phyloP scores from a whole-genome alignment of 2,888 invertebrate genomes.

The Pristionchus arcanus region DNA sequence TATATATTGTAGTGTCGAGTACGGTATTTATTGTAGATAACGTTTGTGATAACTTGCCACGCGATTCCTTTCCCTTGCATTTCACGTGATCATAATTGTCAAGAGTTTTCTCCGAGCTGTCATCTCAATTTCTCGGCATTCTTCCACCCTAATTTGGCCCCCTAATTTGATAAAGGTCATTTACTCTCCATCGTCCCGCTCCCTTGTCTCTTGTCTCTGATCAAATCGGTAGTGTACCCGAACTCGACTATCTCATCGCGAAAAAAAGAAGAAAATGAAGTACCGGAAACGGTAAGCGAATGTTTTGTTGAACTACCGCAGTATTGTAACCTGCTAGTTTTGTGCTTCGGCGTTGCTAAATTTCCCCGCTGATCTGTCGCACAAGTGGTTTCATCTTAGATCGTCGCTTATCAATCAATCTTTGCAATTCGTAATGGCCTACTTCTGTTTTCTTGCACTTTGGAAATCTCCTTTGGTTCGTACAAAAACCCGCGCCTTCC shows the following conservation, averaged over 20 bases:
- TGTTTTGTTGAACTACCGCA: background rate
- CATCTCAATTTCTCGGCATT: background rate
- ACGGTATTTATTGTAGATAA: no score
- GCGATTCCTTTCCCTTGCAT: background rate
- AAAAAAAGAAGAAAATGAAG: background rate
- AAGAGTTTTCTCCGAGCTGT: background rate
- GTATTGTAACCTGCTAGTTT: conserved; percentile 26
- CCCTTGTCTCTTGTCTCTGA: background rate
- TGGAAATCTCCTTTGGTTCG: no score
- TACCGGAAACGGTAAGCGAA: conserved; percentile 4
- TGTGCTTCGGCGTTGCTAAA: background rate
- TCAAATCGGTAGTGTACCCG: conserved; percentile 13
- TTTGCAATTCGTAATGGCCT: no score
- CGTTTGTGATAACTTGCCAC: conserved; percentile 20
- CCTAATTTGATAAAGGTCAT: conserved; percentile 52
- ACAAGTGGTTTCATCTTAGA: no score
- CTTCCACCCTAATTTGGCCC: background rate
- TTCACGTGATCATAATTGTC: background rate
- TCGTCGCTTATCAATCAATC: no score
- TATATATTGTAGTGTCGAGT: no score
- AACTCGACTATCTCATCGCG: background rate
- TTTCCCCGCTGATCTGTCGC: no score
- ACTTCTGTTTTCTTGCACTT: no score
- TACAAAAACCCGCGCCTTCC: no score
- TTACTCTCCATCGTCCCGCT: background rate